Percentiles rank a stretch among this genome's conserved stretches.
Evolutionary conservation across 2,888 invertebrate species (phyloP).

Genomic region (Sicus ferrugineus): DNA sequence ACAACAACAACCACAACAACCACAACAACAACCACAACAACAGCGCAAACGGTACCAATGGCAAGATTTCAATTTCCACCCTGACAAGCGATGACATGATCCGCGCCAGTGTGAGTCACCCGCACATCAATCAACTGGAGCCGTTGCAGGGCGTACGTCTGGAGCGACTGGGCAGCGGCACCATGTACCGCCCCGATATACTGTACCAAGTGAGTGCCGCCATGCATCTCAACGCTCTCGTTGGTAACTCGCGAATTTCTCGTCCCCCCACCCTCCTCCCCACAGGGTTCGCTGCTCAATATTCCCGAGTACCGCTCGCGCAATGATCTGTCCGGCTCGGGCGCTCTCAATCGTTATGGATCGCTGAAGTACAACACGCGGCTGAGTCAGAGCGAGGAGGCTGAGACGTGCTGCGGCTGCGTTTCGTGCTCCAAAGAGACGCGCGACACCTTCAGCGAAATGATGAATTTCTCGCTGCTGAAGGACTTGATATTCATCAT

Average conservation of each 20-base stretch:
- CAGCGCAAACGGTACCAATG: conserved; percentile 47
- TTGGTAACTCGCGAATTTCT: background rate
- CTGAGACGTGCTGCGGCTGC: conserved; percentile 67
- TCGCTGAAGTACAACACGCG: conserved; percentile 59
- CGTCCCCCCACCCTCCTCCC: too few species aligned
- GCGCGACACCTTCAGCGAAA: conserved; percentile 75
- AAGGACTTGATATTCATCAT: conserved; percentile 86
- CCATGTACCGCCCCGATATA: conserved; percentile 86
- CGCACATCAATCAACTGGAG: conserved; percentile 60
- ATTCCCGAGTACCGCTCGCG: conserved; percentile 67
- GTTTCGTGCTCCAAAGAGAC: conserved; percentile 75
- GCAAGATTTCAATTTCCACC: conserved; percentile 45
- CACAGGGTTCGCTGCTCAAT: conserved; percentile 67
- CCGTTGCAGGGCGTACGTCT: conserved; percentile 45
- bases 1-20: too few species aligned
- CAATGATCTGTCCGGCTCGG: conserved; percentile 65
- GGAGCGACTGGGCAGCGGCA: conserved; percentile 72
- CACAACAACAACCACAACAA: conserved; percentile 56
- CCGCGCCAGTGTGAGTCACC: conserved; percentile 76
- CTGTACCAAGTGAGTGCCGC: conserved; percentile 79
- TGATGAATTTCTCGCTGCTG: conserved; percentile 87
- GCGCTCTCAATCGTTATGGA: conserved; percentile 60
- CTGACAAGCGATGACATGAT: conserved; percentile 51
- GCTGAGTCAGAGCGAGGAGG: conserved; percentile 51
- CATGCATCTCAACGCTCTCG: background rate